phyloP scores from a whole-genome alignment of 2,113 vertebrate genomes.

The Sigmodon hispidus region DNA sequence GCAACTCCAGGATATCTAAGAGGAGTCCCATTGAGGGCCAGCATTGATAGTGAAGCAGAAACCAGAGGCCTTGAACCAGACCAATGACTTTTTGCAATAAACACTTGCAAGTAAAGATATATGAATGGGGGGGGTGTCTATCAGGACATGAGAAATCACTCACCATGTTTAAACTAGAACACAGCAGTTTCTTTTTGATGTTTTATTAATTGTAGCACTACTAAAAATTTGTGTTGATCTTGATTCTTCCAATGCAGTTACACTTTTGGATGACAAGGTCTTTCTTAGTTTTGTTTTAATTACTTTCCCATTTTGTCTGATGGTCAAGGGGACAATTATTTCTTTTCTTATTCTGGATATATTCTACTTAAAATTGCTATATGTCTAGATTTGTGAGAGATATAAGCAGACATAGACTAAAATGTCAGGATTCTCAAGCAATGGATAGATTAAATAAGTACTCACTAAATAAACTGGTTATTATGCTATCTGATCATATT shows the following conservation, averaged over 20 bases:
- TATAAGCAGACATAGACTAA: not conserved
- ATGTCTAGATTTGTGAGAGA: not conserved
- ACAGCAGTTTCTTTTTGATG: not conserved
- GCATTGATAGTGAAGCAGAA: not conserved
- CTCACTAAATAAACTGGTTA: not conserved
- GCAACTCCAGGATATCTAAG: not conserved
- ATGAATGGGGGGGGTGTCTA: accelerated
- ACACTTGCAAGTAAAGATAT: not conserved
- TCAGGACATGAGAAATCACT: not conserved
- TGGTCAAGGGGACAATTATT: not conserved
- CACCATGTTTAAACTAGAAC: not conserved
- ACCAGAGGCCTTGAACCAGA: not conserved
- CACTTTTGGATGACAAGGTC: not conserved
- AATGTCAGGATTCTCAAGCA: not conserved
- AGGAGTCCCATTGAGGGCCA: not conserved
- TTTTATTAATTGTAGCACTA: not conserved
- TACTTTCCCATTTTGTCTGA: not conserved
- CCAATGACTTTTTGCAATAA: not conserved
- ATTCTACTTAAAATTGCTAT: not conserved
- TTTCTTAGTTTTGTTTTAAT: not conserved
- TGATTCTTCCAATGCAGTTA: not conserved
- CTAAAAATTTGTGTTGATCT: not conserved
- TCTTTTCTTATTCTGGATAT: not conserved
- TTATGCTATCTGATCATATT: not conserved
- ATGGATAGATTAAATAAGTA: not conserved